phyloP scores from a whole-genome alignment of 2,888 invertebrate genomes.

The Synergus laeviventris region DNA sequence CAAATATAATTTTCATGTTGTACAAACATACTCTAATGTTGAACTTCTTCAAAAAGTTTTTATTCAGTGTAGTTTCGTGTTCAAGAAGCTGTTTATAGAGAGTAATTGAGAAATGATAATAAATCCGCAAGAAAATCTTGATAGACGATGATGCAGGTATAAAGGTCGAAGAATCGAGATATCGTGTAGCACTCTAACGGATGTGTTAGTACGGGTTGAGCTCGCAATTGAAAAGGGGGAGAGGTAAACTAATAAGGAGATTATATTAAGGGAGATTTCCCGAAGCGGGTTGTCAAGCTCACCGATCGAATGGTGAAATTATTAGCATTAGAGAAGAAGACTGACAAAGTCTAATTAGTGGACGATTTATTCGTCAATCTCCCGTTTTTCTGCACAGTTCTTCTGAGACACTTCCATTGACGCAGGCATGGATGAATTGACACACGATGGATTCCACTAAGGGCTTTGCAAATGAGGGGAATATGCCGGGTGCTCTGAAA shows the following conservation, averaged over 20 bases:
- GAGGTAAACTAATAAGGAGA: slow-evolving; percentile 59
- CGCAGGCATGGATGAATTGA: slow-evolving; percentile 2
- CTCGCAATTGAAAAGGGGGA: slow-evolving; percentile 17
- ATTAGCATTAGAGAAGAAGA: slow-evolving; percentile 54
- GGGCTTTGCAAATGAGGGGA: slow-evolving; percentile 18
- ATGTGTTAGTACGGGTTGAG: slow-evolving; percentile 20
- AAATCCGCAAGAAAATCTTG: background rate
- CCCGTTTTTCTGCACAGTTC: slow-evolving; percentile 14
- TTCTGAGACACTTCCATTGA: slow-evolving; percentile 20
- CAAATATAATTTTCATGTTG: background rate
- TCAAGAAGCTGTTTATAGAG: background rate
- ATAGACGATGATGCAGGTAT: background rate
- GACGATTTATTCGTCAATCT: slow-evolving; percentile 47
- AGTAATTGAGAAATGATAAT: background rate
- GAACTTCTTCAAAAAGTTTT: background rate
- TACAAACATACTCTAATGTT: background rate
- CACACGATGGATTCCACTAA: background rate
- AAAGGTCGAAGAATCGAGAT: background rate
- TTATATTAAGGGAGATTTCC: slow-evolving; percentile 64
- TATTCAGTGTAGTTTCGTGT: background rate
- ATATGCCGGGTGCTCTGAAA: background rate
- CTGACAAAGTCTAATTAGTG: slow-evolving; percentile 49
- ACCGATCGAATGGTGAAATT: slow-evolving; percentile 56
- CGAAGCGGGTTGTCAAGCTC: slow-evolving; percentile 47
- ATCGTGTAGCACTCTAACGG: background rate